Evolutionary conservation across 2,113 vertebrate species (phyloP).

Genomic region (Sciurus niger): DNA sequence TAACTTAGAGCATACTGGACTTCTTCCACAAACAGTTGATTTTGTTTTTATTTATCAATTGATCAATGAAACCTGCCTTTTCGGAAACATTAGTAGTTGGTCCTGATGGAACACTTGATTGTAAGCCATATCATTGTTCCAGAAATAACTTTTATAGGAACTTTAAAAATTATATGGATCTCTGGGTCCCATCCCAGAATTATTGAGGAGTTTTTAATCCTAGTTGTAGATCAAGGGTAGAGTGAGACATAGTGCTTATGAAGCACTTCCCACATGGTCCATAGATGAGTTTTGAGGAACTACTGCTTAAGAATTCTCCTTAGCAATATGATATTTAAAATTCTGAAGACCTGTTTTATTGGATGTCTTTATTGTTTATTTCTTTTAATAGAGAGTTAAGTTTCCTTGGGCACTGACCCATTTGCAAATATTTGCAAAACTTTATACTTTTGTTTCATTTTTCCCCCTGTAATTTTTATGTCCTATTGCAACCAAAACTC

Average conservation of each 20-base stretch:
- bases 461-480: not conserved
- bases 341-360: not conserved
- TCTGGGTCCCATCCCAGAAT: not conserved
- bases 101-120: not conserved
- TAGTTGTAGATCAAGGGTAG: not conserved
- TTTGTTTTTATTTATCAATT: conserved; percentile 27
- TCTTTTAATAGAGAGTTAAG: conserved; percentile 23
- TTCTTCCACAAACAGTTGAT: conserved; percentile 38
- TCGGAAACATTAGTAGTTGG: conserved; percentile 17
- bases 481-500: not conserved
- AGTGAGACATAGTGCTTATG: not conserved
- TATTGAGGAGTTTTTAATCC: not conserved
- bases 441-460: conserved; percentile 25
- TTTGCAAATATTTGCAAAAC: not conserved
- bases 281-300: not conserved
- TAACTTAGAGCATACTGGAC: conserved; percentile 46
- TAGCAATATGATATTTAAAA: conserved; percentile 38
- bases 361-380: conserved; percentile 22
- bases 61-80: conserved; percentile 34
- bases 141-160: conserved; percentile 50
- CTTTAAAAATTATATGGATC: not conserved
- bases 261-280: not conserved
- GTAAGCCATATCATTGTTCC: not conserved
- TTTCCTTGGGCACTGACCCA: not conserved
- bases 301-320: not conserved